phyloP scores from a whole-genome alignment of 2,797 vertebrate genomes.

The Menidia menidia region DNA sequence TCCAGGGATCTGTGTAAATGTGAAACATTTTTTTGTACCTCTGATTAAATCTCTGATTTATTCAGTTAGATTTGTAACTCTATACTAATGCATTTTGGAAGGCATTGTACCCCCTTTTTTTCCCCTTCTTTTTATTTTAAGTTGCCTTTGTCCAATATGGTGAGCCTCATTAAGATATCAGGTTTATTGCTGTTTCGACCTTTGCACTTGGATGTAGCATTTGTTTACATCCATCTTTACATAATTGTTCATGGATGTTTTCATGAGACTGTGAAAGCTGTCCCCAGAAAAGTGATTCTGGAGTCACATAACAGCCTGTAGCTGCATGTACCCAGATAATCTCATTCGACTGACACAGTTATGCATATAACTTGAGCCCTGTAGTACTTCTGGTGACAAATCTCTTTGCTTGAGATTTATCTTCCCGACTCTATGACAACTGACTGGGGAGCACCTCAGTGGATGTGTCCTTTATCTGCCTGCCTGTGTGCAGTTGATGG shows the following conservation, averaged over 20 bases:
- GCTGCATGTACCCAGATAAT: conserved; percentile 63
- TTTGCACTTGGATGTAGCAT: conserved; percentile 1
- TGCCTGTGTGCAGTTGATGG: conserved; percentile 75
- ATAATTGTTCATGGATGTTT: conserved; percentile 14
- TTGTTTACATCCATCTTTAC: conserved; percentile 12
- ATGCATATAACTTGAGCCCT: conserved; percentile 63
- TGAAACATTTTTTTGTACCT: neutral
- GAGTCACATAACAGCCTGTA: conserved; percentile 54
- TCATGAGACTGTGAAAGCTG: conserved; percentile 19
- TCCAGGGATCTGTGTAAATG: neutral
- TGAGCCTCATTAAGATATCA: neutral
- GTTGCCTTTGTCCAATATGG: neutral
- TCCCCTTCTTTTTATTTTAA: neutral
- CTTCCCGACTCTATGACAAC: conserved; percentile 70
- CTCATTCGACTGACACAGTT: conserved; percentile 66
- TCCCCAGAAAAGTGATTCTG: conserved; percentile 45
- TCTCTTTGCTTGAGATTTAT: conserved; percentile 74
- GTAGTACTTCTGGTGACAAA: conserved; percentile 71
- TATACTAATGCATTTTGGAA: too few relatives aligned
- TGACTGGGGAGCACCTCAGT: conserved; percentile 77
- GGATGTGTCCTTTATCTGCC: conserved; percentile 77
- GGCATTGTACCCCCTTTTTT: too few relatives aligned
- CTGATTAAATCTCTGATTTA: too few relatives aligned
- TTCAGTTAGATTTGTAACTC: too few relatives aligned
- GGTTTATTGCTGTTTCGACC: conserved; percentile 1